These are phyloP conservation scores for Eupithecia subfuscata DNA, from an alignment of 2,888 invertebrate genomes.

Conservation along the genomic window DNA sequence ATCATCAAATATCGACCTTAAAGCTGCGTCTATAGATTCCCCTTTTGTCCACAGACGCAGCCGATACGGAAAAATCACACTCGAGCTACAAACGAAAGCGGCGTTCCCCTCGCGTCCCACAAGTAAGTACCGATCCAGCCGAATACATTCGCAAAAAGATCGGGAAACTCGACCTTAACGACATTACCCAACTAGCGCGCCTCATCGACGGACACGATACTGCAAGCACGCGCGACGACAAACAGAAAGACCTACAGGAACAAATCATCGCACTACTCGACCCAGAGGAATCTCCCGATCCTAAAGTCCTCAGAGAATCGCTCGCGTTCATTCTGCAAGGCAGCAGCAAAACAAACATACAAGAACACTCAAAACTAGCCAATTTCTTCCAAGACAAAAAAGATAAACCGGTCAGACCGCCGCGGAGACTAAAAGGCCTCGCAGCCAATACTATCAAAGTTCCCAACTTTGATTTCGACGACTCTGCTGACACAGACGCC, in stretches of 20 bases:
- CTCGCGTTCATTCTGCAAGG: slow-evolving; percentile 68
- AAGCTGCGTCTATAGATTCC: slow-evolving; percentile 6
- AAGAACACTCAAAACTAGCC: slow-evolving; percentile 52
- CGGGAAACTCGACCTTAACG: slow-evolving; percentile 72
- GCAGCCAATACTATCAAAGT: slow-evolving; percentile 58
- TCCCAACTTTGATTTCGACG: slow-evolving; percentile 59
- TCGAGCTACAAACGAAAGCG: slow-evolving; percentile 75
- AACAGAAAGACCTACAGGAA: slow-evolving; percentile 69
- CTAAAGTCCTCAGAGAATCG: slow-evolving; percentile 61
- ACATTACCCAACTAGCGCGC: slow-evolving; percentile 70
- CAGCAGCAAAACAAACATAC: slow-evolving; percentile 53
- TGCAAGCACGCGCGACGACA: slow-evolving; percentile 51
- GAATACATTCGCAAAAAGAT: slow-evolving; percentile 73
- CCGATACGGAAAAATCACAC: slow-evolving; percentile 71
- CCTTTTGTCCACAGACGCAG: slow-evolving; percentile 58
- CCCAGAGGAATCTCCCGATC: slow-evolving; percentile 71
- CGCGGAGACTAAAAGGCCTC: slow-evolving; percentile 68
- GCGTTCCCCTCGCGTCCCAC: slow-evolving; percentile 64
- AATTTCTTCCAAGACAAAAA: slow-evolving; percentile 62
- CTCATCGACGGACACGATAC: slow-evolving; percentile 74
- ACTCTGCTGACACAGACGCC: slow-evolving; percentile 65
- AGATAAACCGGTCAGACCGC: slow-evolving; percentile 56
- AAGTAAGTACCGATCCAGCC: slow-evolving; percentile 77
- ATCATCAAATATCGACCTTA: not conserved
- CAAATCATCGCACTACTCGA: slow-evolving; percentile 72